Conservation (phyloP, 2,888 invertebrate species). For the Pomacea canaliculata region DNA sequence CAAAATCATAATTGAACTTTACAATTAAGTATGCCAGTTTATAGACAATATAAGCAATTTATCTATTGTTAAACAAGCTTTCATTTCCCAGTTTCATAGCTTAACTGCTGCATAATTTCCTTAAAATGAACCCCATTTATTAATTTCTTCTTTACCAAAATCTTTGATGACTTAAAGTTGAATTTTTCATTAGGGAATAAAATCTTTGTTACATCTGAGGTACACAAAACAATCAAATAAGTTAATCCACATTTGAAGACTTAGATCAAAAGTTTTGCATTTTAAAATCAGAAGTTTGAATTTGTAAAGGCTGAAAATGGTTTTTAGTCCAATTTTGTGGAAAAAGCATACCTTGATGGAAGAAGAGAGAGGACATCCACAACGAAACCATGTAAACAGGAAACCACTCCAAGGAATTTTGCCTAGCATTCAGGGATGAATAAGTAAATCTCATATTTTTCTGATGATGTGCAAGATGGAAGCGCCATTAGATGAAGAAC, state of each 20-base stretch:
- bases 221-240: not conserved
- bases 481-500: no score
- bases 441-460: not conserved
- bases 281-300: not conserved
- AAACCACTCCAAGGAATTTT: conserved; percentile 39
- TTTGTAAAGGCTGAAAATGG: not conserved
- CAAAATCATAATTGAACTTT: not conserved
- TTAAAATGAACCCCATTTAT: no score
- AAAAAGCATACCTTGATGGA: conserved; percentile 37
- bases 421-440: conserved; percentile 28
- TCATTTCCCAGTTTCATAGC: no score
- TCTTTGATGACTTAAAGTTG: no score
- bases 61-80: no score
- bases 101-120: no score
- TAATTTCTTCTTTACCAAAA: no score
- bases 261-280: not conserved
- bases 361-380: conserved; percentile 39
- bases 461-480: not conserved
- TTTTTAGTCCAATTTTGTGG: not conserved
- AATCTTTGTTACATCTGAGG: no score
- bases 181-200: no score
- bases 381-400: conserved; percentile 38
- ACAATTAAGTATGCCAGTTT: not conserved
- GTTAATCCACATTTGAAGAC: not conserved
- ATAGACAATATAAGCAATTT: no score